These are phyloP conservation scores for Teleogryllus oceanicus DNA, from an alignment of 2,888 invertebrate species.

Conservation along the genomic window DNA sequence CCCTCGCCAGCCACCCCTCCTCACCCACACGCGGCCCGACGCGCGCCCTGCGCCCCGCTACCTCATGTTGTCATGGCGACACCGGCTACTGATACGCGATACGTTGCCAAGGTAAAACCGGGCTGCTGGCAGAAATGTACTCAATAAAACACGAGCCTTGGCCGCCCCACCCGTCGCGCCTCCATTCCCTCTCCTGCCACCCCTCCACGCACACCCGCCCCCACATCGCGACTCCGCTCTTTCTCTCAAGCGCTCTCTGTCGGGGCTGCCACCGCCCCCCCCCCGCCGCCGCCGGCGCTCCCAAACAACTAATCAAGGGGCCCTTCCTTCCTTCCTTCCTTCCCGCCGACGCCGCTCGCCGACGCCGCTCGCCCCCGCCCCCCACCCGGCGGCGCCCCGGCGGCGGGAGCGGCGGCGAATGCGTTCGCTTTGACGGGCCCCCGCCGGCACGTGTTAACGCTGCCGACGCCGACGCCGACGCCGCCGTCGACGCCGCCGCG, in stretches of 20 bases:
- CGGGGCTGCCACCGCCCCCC: background rate
- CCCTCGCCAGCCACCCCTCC: too few species aligned
- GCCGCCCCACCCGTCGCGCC: background rate
- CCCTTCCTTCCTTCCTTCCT: background rate
- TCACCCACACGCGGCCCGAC: too few species aligned
- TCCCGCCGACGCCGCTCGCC: too few species aligned
- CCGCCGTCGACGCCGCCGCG: too few species aligned
- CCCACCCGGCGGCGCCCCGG: too few species aligned
- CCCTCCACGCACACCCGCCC: background rate
- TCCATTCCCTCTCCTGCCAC: background rate
- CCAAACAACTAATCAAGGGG: slow-evolving; percentile 9
- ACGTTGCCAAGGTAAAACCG: slow-evolving; percentile 9
- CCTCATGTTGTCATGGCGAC: slow-evolving; percentile 8
- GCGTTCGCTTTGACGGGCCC: too few species aligned
- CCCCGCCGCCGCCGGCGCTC: background rate
- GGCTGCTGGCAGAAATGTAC: background rate
- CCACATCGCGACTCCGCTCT: background rate
- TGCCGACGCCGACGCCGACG: too few species aligned
- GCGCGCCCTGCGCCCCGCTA: background rate
- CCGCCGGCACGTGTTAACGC: too few species aligned
- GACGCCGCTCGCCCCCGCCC: too few species aligned
- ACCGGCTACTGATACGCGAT: slow-evolving; percentile 18
- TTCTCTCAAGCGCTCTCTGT: background rate
- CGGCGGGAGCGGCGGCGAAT: too few species aligned
- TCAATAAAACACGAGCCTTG: slow-evolving; percentile 6